Evolutionary conservation across 2,888 invertebrate genomes (phyloP), one percentile per base, ranked within the genome.

Genomic region (Tryphoninae sp.): DNA sequence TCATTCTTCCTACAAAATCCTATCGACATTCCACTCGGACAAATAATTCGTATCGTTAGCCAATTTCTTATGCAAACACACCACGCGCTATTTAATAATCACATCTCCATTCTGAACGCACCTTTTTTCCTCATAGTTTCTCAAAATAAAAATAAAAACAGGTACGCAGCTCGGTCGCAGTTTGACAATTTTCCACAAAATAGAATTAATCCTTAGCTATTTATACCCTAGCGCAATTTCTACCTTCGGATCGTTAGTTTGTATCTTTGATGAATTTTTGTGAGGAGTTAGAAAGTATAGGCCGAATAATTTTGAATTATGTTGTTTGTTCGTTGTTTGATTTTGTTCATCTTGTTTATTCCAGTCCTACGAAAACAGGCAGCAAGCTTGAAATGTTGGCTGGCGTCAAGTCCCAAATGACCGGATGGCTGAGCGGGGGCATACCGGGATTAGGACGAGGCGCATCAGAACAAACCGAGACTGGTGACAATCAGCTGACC

Each of bases 361-460:
- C 83, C 93, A 96, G 96, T 90, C 96, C 96, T 40, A 95, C 95
- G 82, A 96, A 96, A 93, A 94, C 93, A 68, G 89, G 91, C 77
- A 94, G 95, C 91, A 95, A 96, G 90, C 91, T 96, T 89, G 97
- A 97, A 89, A 95, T 97, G 94, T 94, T 97, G 90, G 96, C 96
- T 86, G 97, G 96, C 89, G 97, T 97, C 80, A 97, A 97, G 93
- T 95, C 95, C 78, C 96, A 96, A 93, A 95, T 96, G 94, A 95
- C 95, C 2, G 97, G 96, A 59, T 97, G 97, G 95, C 94, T 97
- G 78, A 96, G 96, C 81, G 95, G 96, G 64, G 95, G 96, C 65
- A 95, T 95, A 84, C 96, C 96, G 6, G 96, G 96, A 81, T 93
- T 97, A 84, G 93, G 94, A 2, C 91, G 91, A 33, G 93, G 92